Base-by-base conservation (phyloP, 2,888 invertebrate species). In the Metacarcinus magister region DNA sequence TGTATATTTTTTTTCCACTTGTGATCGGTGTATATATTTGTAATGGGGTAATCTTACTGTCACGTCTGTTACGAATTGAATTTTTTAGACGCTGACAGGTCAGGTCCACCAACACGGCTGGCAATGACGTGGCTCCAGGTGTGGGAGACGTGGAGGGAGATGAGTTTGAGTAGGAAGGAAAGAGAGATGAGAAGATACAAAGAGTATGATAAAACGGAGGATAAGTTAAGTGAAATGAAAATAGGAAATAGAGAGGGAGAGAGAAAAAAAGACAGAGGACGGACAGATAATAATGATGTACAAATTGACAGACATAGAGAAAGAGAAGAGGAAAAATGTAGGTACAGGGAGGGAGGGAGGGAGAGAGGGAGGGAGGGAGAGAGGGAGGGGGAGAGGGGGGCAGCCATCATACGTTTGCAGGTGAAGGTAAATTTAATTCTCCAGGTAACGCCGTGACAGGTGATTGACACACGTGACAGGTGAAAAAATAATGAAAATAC, bases 391-490 rank as follows among this genome's bases (percentile, higher is more conserved):
- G 67, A 67, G 67, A 23, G 19, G 23, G 19, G 23, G 67, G n/a
- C 23, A 67, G 67, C 19, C 28, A 28, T 82, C 82, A 82, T 82
- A 32, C 32, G 82, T 82, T 28, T 82, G 82, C 82, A 82, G 28
- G 82, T 82, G 28, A 32, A 82, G 82, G 82, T 82, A 82, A 82
- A 82, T 82, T 13, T 82, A 32, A 82, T 82, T 82, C 82, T 8
- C 28, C 82, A 82, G 82, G 82, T 82, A 82, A 82, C 82, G 82
- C 28, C 13, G 32, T 82, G 82, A 82, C 82, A 82, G 82, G 28
- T 82, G 82, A 82, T 28, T 82, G 82, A 82, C 82, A 13, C 28
- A 13, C 32, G 32, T 82, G 82, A 32, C 82, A 82, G 32, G 82
- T 82, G 82, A 82, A 82, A 82, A 82, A 32, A 32, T 82, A 82